Evolutionary conservation across 2,888 invertebrate species (phyloP).

Genomic region (Carterocephalus palaemon): DNA sequence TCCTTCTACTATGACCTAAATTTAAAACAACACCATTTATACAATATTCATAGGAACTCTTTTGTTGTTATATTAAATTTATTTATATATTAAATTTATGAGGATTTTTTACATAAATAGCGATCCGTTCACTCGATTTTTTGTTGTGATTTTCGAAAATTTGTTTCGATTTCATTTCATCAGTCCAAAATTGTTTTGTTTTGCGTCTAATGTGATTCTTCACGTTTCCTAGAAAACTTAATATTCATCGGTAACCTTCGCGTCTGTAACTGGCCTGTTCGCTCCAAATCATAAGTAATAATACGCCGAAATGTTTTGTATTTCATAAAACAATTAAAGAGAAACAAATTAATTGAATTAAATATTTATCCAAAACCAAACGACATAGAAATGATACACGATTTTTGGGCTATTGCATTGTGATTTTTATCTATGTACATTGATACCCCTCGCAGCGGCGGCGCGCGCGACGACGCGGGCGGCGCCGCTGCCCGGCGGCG

Average conservation of each 20-base stretch:
- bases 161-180: constrained; percentile 46
- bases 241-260: constrained; percentile 61
- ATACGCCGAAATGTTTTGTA: constrained; percentile 70
- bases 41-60: constrained; percentile 79
- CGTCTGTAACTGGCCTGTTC: constrained; percentile 59
- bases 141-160: constrained; percentile 49
- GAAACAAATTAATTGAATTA: constrained; percentile 45
- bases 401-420: constrained; percentile 79
- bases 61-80: constrained; percentile 78
- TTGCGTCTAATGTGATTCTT: constrained; percentile 43
- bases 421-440: constrained; percentile 62
- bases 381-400: constrained; percentile 59
- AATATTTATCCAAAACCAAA: constrained; percentile 47
- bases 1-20: constrained; percentile 77
- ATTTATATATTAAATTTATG: constrained; percentile 77
- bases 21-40: constrained; percentile 78
- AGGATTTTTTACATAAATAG: constrained; percentile 78
- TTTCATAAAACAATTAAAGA: constrained; percentile 52
- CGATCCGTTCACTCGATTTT: constrained; percentile 71
- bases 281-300: constrained; percentile 57
- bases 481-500: constrained; percentile 25
- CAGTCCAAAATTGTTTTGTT: constrained; percentile 44
- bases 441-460: constrained; percentile 39
- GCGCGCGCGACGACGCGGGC: constrained; percentile 25
- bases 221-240: constrained; percentile 74